These are phyloP conservation scores for Fulmarus glacialis DNA, from an alignment of 2,113 vertebrate species.

Conservation along the genomic window DNA sequence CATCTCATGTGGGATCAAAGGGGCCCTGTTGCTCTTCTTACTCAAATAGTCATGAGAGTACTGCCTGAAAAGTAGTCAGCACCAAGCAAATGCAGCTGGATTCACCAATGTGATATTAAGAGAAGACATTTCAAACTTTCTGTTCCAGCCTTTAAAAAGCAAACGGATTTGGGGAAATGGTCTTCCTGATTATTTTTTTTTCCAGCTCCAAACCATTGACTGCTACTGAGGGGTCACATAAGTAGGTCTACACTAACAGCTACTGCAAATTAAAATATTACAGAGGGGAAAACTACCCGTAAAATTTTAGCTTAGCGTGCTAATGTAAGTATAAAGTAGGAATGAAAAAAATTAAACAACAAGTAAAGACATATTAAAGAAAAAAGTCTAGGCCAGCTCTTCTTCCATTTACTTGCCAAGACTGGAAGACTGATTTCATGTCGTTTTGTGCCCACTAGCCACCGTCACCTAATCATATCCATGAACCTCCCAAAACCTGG, in stretches of 20 bases:
- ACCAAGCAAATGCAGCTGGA: background rate
- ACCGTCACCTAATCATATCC: background rate
- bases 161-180: background rate
- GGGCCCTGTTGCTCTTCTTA: background rate
- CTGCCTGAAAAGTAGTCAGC: background rate
- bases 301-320: background rate
- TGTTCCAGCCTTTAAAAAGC: background rate
- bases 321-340: background rate
- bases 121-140: background rate
- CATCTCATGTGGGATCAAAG: background rate
- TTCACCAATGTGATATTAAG: background rate
- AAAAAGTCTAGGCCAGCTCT: background rate
- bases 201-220: background rate
- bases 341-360: background rate
- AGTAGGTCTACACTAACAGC: background rate
- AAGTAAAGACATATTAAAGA: background rate
- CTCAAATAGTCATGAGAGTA: background rate
- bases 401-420: background rate
- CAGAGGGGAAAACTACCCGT: background rate
- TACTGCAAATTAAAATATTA: background rate
- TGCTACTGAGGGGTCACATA: background rate
- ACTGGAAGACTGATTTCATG: background rate
- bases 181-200: background rate
- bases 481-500: background rate
- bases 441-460: background rate